These are phyloP conservation scores for Germaria angustata DNA, from an alignment of 2,888 invertebrate genomes.

Conservation along the genomic window DNA sequence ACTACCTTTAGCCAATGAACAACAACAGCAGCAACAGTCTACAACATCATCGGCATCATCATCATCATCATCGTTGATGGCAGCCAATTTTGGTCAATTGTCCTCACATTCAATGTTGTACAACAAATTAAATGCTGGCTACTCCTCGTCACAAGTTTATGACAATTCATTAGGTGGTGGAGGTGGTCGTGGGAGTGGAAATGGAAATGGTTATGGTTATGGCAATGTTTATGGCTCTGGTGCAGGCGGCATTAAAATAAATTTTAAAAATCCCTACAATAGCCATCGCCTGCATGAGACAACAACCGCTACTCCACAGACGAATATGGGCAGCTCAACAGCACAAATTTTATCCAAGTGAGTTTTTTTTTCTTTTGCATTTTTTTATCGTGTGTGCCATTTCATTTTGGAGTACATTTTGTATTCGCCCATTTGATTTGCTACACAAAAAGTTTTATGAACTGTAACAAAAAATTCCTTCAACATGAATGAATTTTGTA, in stretches of 20 bases:
- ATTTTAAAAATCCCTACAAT: slow-evolving; percentile 60
- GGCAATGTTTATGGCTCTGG: slow-evolving; percentile 56
- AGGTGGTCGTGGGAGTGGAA: slow-evolving; percentile 71
- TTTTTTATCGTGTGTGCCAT: neutral
- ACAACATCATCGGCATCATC: slow-evolving; percentile 18
- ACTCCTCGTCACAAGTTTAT: slow-evolving; percentile 71
- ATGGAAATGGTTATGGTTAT: slow-evolving; percentile 19
- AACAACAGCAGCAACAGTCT: slow-evolving; percentile 37
- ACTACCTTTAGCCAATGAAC: slow-evolving; percentile 80
- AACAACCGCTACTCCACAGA: slow-evolving; percentile 69
- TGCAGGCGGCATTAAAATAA: slow-evolving; percentile 60
- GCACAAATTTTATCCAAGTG: slow-evolving; percentile 77
- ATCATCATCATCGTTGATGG: too few relatives aligned
- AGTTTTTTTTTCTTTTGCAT: slow-evolving; percentile 63
- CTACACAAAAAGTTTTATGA: too few relatives aligned
- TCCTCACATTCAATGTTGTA: slow-evolving; percentile 72
- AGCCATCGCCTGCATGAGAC: slow-evolving; percentile 66
- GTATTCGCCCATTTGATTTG: neutral
- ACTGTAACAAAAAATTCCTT: neutral
- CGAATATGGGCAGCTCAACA: slow-evolving; percentile 70
- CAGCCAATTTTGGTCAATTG: slow-evolving; percentile 38
- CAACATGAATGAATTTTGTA: too few relatives aligned
- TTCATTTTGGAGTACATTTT: neutral
- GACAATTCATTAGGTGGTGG: slow-evolving; percentile 76
- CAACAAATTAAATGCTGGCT: slow-evolving; percentile 73